phyloP scores from a whole-genome alignment of 2,888 invertebrate genomes.

The Drosophila tanythrix region DNA sequence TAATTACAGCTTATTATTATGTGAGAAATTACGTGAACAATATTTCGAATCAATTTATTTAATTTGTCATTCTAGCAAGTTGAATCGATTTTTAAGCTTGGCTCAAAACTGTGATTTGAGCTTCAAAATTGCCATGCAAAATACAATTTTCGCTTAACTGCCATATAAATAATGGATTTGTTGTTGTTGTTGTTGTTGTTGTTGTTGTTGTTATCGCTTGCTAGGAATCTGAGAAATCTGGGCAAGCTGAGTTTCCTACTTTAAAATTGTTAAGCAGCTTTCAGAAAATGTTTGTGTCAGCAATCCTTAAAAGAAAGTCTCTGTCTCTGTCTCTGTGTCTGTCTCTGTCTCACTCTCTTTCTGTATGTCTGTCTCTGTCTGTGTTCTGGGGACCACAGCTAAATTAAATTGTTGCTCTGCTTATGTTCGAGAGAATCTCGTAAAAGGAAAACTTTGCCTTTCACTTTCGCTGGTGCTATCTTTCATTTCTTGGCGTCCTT shows the following conservation, averaged over 20 bases:
- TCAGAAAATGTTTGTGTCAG: background rate
- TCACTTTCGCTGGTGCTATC: background rate
- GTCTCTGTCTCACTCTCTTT: background rate
- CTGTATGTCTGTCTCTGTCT: background rate
- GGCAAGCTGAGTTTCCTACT: background rate
- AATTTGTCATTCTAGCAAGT: background rate
- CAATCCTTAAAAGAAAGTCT: background rate
- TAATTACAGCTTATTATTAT: background rate
- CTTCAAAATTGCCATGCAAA: background rate
- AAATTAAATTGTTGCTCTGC: background rate
- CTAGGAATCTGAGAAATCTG: background rate
- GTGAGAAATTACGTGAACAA: background rate
- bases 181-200: background rate
- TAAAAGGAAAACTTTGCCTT: background rate
- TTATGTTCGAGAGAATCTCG: background rate
- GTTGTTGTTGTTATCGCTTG: background rate
- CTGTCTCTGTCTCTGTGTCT: background rate
- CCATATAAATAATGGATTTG: background rate
- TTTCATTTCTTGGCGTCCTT: background rate
- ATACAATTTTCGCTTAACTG: background rate
- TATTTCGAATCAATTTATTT: background rate
- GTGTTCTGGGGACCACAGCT: background rate
- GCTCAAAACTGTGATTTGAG: background rate
- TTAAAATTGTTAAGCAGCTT: background rate
- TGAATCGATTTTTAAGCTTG: background rate